Evolutionary conservation across 1,140 invertebrate genomes (phyloP), one percentile per base, ranked within the genome.

Genomic region (Drosophila leontia): DNA sequence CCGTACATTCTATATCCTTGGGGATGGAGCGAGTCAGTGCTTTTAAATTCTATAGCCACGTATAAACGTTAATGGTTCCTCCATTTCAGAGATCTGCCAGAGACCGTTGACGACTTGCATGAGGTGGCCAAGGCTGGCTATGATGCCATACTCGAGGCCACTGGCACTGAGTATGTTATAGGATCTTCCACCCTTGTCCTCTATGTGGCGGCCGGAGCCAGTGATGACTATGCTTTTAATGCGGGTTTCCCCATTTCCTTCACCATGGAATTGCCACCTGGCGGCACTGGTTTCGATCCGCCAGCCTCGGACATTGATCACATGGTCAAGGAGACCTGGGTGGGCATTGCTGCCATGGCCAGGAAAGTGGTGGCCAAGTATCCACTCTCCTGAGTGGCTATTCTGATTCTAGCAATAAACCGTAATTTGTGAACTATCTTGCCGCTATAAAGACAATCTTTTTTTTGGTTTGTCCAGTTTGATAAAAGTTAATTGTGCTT

Each of bases 1-100:
- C 94, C 95, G 67, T 95, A 95, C 75, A 91, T 96, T 42, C 82
- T 97, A 7, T 96, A 96, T 78, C 96, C 96, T 13, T 97, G 95
- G 95, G 96, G 96, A 23, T 96, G 94, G 77, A 95, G 94, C 17
- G 56, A 34, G 91, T 92, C 35, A 65, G 76, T 82, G 12, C 0
- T 13, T 8, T 0, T 0, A 2, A 12, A 9, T 29, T n/a, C 0
- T 9, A 26, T 19, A 15, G 8, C 0, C 0, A 15, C 15, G n/a
- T 12, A 0, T 17, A 1, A 3, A 26, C 26, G 37, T 12, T 2
- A 2, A 7, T 50, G 23, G 19, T 15, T 58, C 26, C 2, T 9
- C 6, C 15, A 48, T 63, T 42, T 1, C 11, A 90, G 81, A 17
- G 82, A 50, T 7, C 63, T 94, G 15, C 93, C 93, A 0, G 87